Evolutionary conservation across 1,140 invertebrate genomes (phyloP), one percentile per base, ranked within the genome.

Genomic region (Solenopsis invicta): DNA sequence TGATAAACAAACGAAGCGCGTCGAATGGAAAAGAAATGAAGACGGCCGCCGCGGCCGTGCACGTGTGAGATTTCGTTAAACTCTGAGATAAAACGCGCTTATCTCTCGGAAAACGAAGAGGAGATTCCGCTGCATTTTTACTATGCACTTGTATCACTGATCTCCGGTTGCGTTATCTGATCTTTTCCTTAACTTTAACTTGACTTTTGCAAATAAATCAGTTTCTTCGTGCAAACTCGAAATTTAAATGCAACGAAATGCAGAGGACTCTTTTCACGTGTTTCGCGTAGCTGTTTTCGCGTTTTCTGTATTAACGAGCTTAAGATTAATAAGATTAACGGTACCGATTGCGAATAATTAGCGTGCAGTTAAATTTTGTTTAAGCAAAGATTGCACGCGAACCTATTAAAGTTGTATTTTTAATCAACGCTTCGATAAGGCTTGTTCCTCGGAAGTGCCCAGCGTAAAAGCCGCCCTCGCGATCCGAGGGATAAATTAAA

Each of bases 1-100:
- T 56, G 72, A 85, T 77, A 85, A 85, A 85, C 71, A 61, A 85
- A 76, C 24, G 16, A 50, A 37, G 37, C 18, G 37, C 13, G 12
- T 16, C n/a, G 8, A 80, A 67, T 50, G 34, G 34, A 21, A 52
- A 45, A 48, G 16, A 41, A 13, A 67, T 21, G 13, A 37, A 52
- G 4, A 13, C 29, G 10, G 29, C 8, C 0, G 29, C 29, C 29
- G 29, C 29, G 29, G 29, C 29, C 29, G n/a, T n/a, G 29, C n/a
- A 54, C 13, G 13, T 67, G n/a, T 67, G n/a, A 16, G 29, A 48
- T 21, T 29, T 37, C n/a, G 12, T 69, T 24, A 0, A 16, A 5
- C 41, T 41, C n/a, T 0, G 1, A 29, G 24, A 66, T 66, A 66
- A 67, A 50, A 13, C 6, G 18, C 8, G 18, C 13, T 37, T 64